Evolutionary conservation across 2,888 invertebrate genomes (phyloP).

Genomic region (Epinotia bilunana): DNA sequence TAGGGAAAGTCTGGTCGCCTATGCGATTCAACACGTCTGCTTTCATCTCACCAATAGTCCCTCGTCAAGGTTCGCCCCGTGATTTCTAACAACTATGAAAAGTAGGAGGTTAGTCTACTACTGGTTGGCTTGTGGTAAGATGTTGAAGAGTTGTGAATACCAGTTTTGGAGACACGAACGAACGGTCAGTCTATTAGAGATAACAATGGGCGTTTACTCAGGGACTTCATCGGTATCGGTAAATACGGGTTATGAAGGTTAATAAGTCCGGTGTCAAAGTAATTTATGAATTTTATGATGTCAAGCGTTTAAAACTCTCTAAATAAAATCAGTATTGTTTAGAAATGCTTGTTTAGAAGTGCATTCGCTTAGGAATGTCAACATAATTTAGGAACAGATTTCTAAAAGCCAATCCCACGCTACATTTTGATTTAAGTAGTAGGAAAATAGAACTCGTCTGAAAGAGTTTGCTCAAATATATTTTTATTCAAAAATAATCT

Average conservation of each 20-base stretch:
- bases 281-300: conserved; percentile 31
- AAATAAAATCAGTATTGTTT: background rate
- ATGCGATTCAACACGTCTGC: background rate
- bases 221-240: conserved; percentile 32
- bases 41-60: background rate
- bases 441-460: background rate
- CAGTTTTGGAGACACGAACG: conserved; percentile 25
- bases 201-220: conserved; percentile 38
- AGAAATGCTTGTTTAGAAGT: background rate
- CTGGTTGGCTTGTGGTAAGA: background rate
- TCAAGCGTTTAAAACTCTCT: conserved; percentile 18
- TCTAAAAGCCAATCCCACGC: conserved; percentile 13
- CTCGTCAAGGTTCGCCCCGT: background rate
- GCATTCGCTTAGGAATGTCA: conserved; percentile 2
- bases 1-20: conserved; percentile 35
- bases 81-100: background rate
- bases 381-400: background rate
- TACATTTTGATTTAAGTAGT: background rate
- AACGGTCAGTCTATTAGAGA: conserved; percentile 29
- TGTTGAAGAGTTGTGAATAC: background rate
- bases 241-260: conserved; percentile 39
- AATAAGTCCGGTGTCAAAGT: conserved; percentile 35
- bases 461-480: background rate
- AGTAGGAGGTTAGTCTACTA: background rate
- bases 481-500: background rate